Evolutionary conservation across 1,140 invertebrate genomes (phyloP).

Genomic region (Cydia pomonella): DNA sequence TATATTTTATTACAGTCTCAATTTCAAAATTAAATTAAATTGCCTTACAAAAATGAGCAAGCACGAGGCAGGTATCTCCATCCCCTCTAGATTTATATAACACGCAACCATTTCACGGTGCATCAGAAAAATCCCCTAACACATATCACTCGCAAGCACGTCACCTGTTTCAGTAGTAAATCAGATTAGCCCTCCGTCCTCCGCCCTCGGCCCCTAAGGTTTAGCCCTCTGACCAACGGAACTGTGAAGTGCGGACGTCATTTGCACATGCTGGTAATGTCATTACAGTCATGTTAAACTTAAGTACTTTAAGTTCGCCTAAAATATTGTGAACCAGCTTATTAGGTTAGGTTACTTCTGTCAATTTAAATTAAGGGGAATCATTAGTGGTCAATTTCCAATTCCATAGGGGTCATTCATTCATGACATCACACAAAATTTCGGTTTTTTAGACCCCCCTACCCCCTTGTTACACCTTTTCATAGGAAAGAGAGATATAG

Average conservation of each 20-base stretch:
- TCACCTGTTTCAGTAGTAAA: slow-evolving; percentile 8
- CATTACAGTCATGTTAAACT: background rate
- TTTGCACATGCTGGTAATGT: background rate
- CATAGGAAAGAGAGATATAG: too few relatives aligned
- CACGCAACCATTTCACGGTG: background rate
- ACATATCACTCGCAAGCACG: background rate
- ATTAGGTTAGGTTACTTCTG: too few relatives aligned
- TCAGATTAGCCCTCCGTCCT: slow-evolving; percentile 1
- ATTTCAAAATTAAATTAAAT: too few relatives aligned
- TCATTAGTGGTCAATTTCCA: too few relatives aligned
- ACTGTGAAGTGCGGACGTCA: background rate
- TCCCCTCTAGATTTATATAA: background rate
- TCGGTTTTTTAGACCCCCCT: too few relatives aligned
- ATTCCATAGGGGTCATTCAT: too few relatives aligned
- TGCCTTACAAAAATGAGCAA: too few relatives aligned
- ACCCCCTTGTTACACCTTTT: too few relatives aligned
- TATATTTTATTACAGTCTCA: too few relatives aligned
- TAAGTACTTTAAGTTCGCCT: background rate
- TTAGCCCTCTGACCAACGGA: background rate
- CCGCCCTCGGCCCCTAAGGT: background rate
- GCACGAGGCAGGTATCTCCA: background rate
- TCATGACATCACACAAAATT: too few relatives aligned
- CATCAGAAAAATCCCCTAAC: slow-evolving; percentile 7
- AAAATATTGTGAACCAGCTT: too few relatives aligned
- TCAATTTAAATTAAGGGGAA: too few relatives aligned